A percentile compares a stretch with the other conserved stretches of the same genome.
Conservation (phyloP, 2,888 invertebrate genomes). For the Acanthosepion esculentum region DNA sequence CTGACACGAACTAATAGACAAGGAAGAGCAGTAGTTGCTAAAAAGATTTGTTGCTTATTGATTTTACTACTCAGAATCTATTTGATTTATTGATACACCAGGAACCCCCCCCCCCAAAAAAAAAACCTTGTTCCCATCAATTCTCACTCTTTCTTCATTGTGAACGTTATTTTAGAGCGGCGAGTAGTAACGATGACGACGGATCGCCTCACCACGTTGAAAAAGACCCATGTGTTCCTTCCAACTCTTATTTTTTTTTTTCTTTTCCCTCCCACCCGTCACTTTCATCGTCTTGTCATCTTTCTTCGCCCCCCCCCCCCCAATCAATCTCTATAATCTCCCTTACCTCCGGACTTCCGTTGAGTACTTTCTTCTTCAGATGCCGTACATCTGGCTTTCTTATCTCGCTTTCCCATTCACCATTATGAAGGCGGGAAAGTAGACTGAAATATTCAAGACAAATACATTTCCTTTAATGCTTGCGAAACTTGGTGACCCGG, state of each 20-base stretch:
- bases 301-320: neutral
- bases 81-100: no score
- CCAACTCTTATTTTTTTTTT: neutral
- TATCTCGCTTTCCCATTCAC: constrained; percentile 19
- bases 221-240: neutral
- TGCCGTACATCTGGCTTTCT: neutral
- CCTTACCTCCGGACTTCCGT: neutral
- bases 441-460: neutral
- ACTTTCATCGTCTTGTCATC: neutral
- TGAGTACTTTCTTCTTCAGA: neutral
- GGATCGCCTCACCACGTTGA: no score
- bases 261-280: neutral
- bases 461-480: neutral
- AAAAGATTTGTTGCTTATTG: no score
- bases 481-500: neutral
- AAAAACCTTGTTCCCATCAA: no score
- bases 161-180: no score
- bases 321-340: neutral
- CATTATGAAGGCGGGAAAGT: constrained; percentile 48
- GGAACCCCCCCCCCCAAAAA: no score
- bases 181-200: no score
- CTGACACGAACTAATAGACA: no score
- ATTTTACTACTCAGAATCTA: no score
- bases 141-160: no score
- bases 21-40: no score